These are phyloP conservation scores for Megalurothrips usitatus DNA, from an alignment of 2,888 invertebrate genomes.

Conservation along the genomic window DNA sequence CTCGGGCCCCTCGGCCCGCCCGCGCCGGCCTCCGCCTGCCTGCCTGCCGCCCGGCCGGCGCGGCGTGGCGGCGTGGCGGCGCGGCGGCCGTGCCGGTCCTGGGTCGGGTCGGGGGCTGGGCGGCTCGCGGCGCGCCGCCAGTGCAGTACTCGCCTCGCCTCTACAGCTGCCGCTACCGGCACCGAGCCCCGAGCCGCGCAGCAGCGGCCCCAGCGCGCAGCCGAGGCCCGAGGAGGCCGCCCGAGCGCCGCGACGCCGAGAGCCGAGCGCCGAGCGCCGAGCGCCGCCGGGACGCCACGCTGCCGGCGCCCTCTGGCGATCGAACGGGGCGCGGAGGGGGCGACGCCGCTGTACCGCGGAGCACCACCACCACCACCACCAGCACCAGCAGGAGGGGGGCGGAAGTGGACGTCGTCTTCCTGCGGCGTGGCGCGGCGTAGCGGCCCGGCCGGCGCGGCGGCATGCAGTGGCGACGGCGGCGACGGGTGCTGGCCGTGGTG, in stretches of 20 bases:
- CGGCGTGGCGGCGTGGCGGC: background rate
- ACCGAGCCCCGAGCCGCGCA: background rate
- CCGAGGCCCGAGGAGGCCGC: background rate
- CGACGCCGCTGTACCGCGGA: background rate
- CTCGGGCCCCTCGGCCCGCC: background rate
- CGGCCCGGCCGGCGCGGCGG: background rate
- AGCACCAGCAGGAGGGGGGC: background rate
- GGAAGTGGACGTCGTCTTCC: background rate
- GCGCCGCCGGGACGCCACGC: background rate
- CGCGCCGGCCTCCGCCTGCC: background rate
- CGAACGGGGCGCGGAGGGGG: background rate
- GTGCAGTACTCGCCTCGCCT: too few species aligned
- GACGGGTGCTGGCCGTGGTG: constrained; percentile 14
- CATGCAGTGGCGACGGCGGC: constrained; percentile 12
- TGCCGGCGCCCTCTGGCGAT: background rate
- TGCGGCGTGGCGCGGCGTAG: background rate
- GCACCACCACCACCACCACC: too few species aligned
- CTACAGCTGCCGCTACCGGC: background rate
- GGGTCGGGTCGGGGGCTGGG: background rate
- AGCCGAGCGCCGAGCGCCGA: background rate
- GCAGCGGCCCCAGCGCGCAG: background rate
- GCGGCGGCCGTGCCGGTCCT: background rate
- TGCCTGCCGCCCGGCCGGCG: background rate
- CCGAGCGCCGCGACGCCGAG: background rate
- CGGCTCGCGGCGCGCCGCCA: background rate